Conservation (phyloP, 2,888 invertebrate genomes). For the Tanypteryx hageni region DNA sequence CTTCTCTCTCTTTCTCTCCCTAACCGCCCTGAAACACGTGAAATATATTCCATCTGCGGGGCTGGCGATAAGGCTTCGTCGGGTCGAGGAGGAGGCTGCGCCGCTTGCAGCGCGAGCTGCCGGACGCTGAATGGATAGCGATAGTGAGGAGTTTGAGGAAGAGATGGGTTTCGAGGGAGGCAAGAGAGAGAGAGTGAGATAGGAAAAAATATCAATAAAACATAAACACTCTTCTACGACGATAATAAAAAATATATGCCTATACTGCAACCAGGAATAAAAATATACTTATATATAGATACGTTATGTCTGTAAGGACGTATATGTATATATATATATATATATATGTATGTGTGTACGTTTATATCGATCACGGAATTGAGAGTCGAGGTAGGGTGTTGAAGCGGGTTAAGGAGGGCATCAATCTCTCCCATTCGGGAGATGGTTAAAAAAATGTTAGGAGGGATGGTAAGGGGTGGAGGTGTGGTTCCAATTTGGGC, state of each 20-base stretch:
- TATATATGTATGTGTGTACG: background rate
- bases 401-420: background rate
- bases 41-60: constrained; percentile 84
- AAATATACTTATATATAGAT: background rate
- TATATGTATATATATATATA: background rate
- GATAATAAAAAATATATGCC: constrained; percentile 37
- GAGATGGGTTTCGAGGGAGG: constrained; percentile 47
- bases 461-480: background rate
- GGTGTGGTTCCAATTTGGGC: background rate
- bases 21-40: constrained; percentile 76
- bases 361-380: constrained; percentile 21
- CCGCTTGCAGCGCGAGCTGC: constrained; percentile 69
- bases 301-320: background rate
- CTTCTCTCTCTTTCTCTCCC: background rate
- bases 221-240: constrained; percentile 51
- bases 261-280: background rate
- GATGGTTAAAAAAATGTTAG: background rate
- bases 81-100: constrained; percentile 69
- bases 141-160: constrained; percentile 58
- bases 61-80: constrained; percentile 70
- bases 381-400: background rate
- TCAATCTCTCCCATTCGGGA: background rate
- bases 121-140: constrained; percentile 66
- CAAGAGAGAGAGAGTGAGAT: too few relatives aligned
- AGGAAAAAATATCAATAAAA: constrained; percentile 34